These are phyloP conservation scores for Amphiprion ocellaris DNA, from an alignment of 2,113 vertebrate species.

Conservation along the genomic window DNA sequence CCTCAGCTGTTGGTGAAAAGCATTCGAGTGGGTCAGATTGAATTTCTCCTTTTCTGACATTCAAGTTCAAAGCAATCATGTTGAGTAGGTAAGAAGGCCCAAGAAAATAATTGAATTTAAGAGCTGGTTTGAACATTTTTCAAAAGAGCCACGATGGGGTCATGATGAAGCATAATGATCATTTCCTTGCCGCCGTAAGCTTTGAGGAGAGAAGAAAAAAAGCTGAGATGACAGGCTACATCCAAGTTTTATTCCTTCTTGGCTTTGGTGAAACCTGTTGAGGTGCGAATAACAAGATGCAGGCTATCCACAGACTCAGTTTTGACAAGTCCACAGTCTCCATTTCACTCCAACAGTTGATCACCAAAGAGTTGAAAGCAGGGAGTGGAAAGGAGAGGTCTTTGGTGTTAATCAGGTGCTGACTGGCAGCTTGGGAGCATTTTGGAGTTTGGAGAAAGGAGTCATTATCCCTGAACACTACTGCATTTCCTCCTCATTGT, in stretches of 20 bases:
- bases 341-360: conserved; percentile 61
- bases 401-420: conserved; percentile 79
- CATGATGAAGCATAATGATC: conserved; percentile 43
- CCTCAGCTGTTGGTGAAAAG: conserved; percentile 50
- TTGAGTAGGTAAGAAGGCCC: conserved; percentile 15
- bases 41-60: conserved; percentile 62
- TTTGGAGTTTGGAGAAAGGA: conserved; percentile 54
- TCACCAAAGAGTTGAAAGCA: conserved; percentile 72
- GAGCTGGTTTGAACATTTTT: conserved; percentile 50
- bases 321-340: conserved; percentile 73
- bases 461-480: conserved; percentile 49
- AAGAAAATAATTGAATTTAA: conserved; percentile 55
- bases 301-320: conserved; percentile 57
- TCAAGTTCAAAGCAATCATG: conserved; percentile 60
- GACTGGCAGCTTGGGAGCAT: conserved; percentile 72
- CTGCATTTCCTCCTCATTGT: conserved; percentile 46
- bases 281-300: conserved; percentile 71
- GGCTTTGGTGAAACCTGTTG: conserved; percentile 58
- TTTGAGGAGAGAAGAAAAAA: conserved; percentile 21
- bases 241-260: conserved; percentile 58
- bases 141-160: conserved; percentile 34
- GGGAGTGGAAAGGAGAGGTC: conserved; percentile 40
- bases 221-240: background rate
- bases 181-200: conserved; percentile 31
- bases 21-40: conserved; percentile 54